These are phyloP conservation scores for Aphaenogaster rudis DNA, from an alignment of 1,140 invertebrate genomes.

Conservation along the genomic window DNA sequence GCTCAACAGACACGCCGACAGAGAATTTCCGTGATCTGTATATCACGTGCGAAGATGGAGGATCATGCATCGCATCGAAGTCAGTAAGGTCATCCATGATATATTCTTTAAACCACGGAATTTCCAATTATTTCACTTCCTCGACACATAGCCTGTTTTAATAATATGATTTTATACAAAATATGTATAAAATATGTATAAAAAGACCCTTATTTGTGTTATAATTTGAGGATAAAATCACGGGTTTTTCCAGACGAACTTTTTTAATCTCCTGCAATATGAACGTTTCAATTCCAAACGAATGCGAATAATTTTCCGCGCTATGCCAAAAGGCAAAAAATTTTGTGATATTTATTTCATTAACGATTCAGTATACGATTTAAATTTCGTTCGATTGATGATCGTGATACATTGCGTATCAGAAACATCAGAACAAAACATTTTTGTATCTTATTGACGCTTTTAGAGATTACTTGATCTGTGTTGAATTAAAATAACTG, in stretches of 20 bases:
- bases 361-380: neutral
- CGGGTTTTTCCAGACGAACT: neutral
- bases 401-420: neutral
- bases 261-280: neutral
- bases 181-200: too few relatives aligned
- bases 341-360: conserved; percentile 9
- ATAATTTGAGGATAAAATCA: conserved; percentile 1
- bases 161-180: neutral
- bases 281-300: neutral
- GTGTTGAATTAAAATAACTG: neutral
- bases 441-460: neutral
- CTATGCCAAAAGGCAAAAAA: neutral
- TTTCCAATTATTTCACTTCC: neutral
- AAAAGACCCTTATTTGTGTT: neutral
- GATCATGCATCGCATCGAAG: conserved; percentile 42
- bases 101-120: conserved; percentile 22
- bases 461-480: neutral
- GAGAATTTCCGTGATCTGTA: conserved; percentile 50
- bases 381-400: neutral
- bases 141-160: neutral
- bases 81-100: conserved; percentile 43
- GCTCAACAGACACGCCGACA: conserved; percentile 36
- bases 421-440: neutral
- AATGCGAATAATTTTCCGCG: neutral
- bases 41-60: conserved; percentile 21